These are phyloP conservation scores for Leucoma salicis DNA, from an alignment of 2,888 invertebrate species.

Conservation along the genomic window DNA sequence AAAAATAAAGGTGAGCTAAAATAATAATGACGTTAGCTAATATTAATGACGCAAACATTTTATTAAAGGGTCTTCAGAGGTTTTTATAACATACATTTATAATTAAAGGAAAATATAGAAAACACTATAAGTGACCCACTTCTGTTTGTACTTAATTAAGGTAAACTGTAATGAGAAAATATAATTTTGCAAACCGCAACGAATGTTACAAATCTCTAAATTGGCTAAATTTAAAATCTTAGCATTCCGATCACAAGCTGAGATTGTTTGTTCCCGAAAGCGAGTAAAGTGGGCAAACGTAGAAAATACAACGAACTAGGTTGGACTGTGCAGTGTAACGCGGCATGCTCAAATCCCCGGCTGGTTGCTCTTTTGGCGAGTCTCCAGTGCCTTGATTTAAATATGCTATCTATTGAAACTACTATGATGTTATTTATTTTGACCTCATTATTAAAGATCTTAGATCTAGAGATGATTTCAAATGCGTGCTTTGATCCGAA, in stretches of 20 bases:
- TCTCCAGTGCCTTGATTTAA: slow-evolving; percentile 68
- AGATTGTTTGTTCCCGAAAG: slow-evolving; percentile 70
- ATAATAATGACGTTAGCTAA: too few species aligned
- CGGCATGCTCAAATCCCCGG: slow-evolving; percentile 15
- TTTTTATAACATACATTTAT: too few species aligned
- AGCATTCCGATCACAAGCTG: slow-evolving; percentile 61
- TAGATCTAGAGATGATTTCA: too few species aligned
- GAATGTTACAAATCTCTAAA: slow-evolving; percentile 29
- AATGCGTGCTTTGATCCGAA: too few species aligned
- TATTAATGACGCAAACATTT: too few species aligned
- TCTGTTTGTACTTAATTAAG: too few species aligned
- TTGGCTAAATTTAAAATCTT: slow-evolving; percentile 47
- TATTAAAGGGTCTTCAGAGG: too few species aligned
- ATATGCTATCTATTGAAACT: slow-evolving; percentile 59
- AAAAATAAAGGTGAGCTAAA: too few species aligned
- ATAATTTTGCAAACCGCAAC: slow-evolving; percentile 28
- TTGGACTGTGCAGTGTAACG: slow-evolving; percentile 30
- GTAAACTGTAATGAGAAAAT: slow-evolving; percentile 9
- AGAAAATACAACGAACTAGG: slow-evolving; percentile 62
- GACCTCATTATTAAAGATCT: slow-evolving; percentile 32
- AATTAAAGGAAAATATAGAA: too few species aligned
- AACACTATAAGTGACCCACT: too few species aligned
- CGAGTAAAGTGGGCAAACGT: slow-evolving; percentile 70
- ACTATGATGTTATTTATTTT: slow-evolving; percentile 39
- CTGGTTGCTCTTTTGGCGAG: slow-evolving; percentile 55